Base-by-base conservation (phyloP, 2,888 invertebrate genomes). In the Agrotis exclamationis region DNA sequence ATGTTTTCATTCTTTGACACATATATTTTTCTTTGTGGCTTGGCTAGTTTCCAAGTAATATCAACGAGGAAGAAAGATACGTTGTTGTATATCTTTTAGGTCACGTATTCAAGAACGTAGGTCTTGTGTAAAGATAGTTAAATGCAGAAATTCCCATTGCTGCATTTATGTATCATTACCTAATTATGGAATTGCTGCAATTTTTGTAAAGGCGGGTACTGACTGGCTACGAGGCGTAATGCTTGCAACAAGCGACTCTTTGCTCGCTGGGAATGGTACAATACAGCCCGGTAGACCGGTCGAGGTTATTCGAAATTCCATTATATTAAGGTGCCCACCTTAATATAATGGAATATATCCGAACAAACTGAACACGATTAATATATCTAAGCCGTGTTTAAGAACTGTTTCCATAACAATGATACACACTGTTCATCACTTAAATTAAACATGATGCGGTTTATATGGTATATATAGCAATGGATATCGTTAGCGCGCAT, bases 21-120 rank as follows among this genome's bases (percentile, higher is more conserved):
- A 75, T 57, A 53, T 73, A 33, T 67, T 74, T 71, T 75, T 70
- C 53, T 70, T 39, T 69, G 66, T 39, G 54, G 20, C 33, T 84
- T 83, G 83, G 83, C 83, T 57, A 22, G 48, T 60, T 62, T 73
- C 83, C 83, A 83, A 83, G 56, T 70, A 63, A 74, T 79, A 79
- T 79, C 63, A 82, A 84, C 60, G 73, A 79, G 79, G 82, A 82
- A 84, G 82, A 68, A 68, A 76, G 62, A 73, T 69, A 68, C 58
- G 47, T 48, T 33, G 28, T n/a, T 20, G 28, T 53, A 51, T 58
- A 70, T 33, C 16, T 84, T 82, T 82, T 79, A 47, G 79, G 79
- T 79, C 77, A 79, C 70, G 69, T 72, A 33, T 70, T 50, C 48
- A 63, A 63, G 53, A 60, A 72, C 1, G 20, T 50, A 39, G 16